Percentiles rank a stretch among this genome's conserved stretches.
These are phyloP conservation scores for Lanistes nyassanus DNA, from an alignment of 1,140 invertebrate species.

Conservation along the genomic window DNA sequence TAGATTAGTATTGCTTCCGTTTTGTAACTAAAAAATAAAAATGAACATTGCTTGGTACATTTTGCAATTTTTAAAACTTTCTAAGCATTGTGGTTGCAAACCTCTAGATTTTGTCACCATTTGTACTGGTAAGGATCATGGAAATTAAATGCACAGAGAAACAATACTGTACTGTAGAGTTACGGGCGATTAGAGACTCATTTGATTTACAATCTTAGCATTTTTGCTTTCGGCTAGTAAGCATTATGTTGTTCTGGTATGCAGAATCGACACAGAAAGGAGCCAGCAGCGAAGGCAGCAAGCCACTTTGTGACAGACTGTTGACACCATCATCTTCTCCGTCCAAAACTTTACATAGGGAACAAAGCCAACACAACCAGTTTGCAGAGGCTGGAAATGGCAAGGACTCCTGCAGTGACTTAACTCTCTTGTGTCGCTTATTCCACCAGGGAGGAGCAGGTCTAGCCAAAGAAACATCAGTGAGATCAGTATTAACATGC, in stretches of 20 bases:
- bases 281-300: constrained; percentile 5
- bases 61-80: no score
- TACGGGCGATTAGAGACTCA: no score
- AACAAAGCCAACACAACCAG: constrained; percentile 1
- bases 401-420: neutral
- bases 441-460: neutral
- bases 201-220: no score
- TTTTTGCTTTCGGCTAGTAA: no score
- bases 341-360: neutral
- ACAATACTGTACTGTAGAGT: no score
- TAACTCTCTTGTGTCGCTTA: neutral
- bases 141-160: no score
- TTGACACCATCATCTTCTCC: neutral
- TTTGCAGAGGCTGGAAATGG: neutral
- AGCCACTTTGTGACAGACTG: neutral
- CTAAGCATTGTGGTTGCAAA: no score
- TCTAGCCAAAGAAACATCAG: neutral
- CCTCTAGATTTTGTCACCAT: no score
- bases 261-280: neutral
- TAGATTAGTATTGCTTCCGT: no score
- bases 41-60: no score
- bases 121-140: no score
- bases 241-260: neutral
- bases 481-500: constrained; percentile 15
- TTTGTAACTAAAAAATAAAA: no score